Evolutionary conservation across 2,888 invertebrate species (phyloP).

Genomic region (Seladonia tumulorum): DNA sequence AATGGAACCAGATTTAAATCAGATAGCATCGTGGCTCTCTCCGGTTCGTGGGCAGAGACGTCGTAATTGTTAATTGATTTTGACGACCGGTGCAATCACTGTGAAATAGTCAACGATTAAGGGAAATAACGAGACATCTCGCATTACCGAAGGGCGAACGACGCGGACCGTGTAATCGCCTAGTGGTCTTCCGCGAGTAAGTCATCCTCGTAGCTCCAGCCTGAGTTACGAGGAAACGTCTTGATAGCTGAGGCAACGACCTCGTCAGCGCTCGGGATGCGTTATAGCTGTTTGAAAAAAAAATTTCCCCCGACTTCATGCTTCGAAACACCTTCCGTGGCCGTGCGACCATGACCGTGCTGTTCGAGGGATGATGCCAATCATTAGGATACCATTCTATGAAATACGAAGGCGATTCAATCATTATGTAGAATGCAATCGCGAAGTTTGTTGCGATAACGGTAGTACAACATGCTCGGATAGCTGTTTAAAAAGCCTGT

Average conservation of each 20-base stretch:
- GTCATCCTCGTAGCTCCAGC: conserved; percentile 14
- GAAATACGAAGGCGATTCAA: background rate
- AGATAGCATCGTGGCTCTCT: background rate
- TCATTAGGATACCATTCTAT: background rate
- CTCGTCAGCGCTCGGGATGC: background rate
- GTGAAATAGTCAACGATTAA: conserved; percentile 25
- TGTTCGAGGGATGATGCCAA: background rate
- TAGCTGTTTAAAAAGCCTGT: no score
- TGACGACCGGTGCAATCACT: background rate
- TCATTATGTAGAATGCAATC: background rate
- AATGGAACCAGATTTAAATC: conserved; percentile 2
- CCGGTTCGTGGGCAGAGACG: conserved; percentile 34
- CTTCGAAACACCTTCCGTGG: background rate
- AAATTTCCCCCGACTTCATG: background rate
- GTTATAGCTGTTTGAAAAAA: background rate
- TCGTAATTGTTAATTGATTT: conserved; percentile 43
- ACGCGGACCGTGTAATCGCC: conserved; percentile 6
- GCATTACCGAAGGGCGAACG: background rate
- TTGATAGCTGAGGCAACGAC: conserved; percentile 3
- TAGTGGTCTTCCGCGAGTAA: background rate
- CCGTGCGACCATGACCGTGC: background rate
- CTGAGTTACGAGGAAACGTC: conserved; percentile 7
- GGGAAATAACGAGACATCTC: background rate
- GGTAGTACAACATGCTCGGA: background rate
- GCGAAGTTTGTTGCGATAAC: background rate